A percentile compares a stretch with the other conserved stretches of the same genome.
Evolutionary conservation across 1,140 invertebrate genomes (phyloP).

Genomic region (Pissodes strobi): DNA sequence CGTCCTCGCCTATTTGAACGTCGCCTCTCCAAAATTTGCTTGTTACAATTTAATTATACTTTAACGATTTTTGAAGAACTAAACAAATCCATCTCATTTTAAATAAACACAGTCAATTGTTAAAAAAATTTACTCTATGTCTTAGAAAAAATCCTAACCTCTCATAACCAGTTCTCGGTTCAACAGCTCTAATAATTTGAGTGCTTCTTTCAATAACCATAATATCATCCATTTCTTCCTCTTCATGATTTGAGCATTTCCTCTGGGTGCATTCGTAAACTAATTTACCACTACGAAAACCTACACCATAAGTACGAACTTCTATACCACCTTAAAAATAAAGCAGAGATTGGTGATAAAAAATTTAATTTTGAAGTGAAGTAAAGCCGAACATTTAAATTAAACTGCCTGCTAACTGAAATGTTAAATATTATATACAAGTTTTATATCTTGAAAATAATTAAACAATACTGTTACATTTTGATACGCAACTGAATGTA

Average conservation of each 20-base stretch:
- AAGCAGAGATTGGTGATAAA: no score
- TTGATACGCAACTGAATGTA: no score
- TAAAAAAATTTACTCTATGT: background rate
- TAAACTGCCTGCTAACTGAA: no score
- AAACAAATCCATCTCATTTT: no score
- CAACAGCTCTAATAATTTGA: constrained; percentile 84
- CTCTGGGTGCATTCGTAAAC: constrained; percentile 77
- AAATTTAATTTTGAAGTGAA: no score
- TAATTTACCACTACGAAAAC: constrained; percentile 73
- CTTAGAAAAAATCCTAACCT: constrained; percentile 60
- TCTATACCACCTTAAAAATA: constrained; percentile 65
- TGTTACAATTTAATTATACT: no score
- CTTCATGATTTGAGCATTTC: constrained; percentile 68
- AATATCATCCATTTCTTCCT: constrained; percentile 64
- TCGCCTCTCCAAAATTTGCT: no score
- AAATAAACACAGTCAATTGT: background rate
- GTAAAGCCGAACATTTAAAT: background rate
- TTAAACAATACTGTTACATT: no score
- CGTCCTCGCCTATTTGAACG: no score
- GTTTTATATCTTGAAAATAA: no score
- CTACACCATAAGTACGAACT: constrained; percentile 72
- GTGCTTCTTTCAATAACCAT: constrained; percentile 79
- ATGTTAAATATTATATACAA: no score
- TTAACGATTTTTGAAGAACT: no score
- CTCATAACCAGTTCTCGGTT: constrained; percentile 80